A percentile compares a stretch with the other conserved stretches of the same genome.
Conservation (phyloP, 2,888 invertebrate species). For the Mamestra brassicae region DNA sequence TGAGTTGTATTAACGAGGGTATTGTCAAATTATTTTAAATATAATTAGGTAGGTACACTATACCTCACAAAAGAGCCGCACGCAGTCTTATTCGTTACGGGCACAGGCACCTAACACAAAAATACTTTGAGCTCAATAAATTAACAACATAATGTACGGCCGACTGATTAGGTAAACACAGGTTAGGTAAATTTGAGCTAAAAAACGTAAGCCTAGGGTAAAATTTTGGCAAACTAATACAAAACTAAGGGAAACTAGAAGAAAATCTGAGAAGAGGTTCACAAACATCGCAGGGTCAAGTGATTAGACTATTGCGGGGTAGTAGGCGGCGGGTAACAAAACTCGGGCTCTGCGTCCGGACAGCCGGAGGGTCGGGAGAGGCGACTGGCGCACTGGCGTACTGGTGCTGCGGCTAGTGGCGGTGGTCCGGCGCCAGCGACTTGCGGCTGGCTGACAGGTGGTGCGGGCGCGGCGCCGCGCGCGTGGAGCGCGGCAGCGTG, state of each 20-base stretch:
- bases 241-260: conserved; percentile 36
- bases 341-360: conserved; percentile 22
- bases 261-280: conserved; percentile 24
- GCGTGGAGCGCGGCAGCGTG: conserved; percentile 88
- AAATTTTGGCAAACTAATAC: conserved; percentile 42
- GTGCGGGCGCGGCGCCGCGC: conserved; percentile 89
- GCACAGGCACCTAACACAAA: conserved; percentile 66
- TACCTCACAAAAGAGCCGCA: conserved; percentile 71
- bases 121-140: conserved; percentile 64
- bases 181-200: conserved; percentile 34
- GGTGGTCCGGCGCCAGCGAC: conserved; percentile 87
- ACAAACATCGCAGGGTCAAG: conserved; percentile 41
- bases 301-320: conserved; percentile 44
- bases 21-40: conserved; percentile 66
- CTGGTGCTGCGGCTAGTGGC: conserved; percentile 49
- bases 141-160: conserved; percentile 26
- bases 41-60: conserved; percentile 65
- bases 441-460: conserved; percentile 85
- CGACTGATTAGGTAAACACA: conserved; percentile 36
- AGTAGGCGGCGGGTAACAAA: conserved; percentile 41
- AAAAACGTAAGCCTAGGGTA: conserved; percentile 30
- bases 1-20: conserved; percentile 47
- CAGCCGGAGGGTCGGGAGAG: conserved; percentile 20
- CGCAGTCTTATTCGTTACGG: conserved; percentile 77
- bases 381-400: conserved; percentile 22